Percentiles rank a stretch among this genome's conserved stretches.
phyloP scores from a whole-genome alignment of 1,140 invertebrate genomes.

The Leptinotarsa undecemlineata region DNA sequence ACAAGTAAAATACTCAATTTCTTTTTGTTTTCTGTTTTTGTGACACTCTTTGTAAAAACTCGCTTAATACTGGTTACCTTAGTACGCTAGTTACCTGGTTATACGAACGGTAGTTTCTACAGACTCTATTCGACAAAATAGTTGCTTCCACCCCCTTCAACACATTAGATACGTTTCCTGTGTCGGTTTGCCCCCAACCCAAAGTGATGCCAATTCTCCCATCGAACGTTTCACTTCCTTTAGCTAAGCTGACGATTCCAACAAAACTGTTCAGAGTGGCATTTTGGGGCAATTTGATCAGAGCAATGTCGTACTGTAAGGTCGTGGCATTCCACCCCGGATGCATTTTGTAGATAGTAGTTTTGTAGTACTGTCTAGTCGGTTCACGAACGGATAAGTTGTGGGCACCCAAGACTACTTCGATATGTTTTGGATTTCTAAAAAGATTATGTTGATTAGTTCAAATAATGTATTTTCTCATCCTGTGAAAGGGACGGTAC shows the following conservation, averaged over 20 bases:
- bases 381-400: conserved; percentile 23
- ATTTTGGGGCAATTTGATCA: conserved; percentile 23
- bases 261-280: conserved; percentile 29
- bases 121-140: neutral
- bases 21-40: too few species aligned
- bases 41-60: too few species aligned
- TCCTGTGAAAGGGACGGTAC: too few species aligned
- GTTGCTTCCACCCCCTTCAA: conserved; percentile 1
- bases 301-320: conserved; percentile 29
- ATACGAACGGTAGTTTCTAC: neutral
- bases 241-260: conserved; percentile 14
- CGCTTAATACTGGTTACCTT: too few species aligned
- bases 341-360: conserved; percentile 18
- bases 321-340: conserved; percentile 19
- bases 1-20: too few species aligned
- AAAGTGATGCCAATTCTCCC: conserved; percentile 20
- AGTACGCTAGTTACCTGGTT: too few species aligned
- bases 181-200: conserved; percentile 34
- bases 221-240: conserved; percentile 24
- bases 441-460: neutral
- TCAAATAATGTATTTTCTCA: too few species aligned
- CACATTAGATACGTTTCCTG: conserved; percentile 16
- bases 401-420: conserved; percentile 34
- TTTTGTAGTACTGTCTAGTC: conserved; percentile 12
- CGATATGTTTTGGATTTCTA: conserved; percentile 19